Evolutionary conservation across 2,113 vertebrate species (phyloP), one percentile per base, ranked within the genome.

Genomic region (Rhynchopsitta pachyrhyncha): DNA sequence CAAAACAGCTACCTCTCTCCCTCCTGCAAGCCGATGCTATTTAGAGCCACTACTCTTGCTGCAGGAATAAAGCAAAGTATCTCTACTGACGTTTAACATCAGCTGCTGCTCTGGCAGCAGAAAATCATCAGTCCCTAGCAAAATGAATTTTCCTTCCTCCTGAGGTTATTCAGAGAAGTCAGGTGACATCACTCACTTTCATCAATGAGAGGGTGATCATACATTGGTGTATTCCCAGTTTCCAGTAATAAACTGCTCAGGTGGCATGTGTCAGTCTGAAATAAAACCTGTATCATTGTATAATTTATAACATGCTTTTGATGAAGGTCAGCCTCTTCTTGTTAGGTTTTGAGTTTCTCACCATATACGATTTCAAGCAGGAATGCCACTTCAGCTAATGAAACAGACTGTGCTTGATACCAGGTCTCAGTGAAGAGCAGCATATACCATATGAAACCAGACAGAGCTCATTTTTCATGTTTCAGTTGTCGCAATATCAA

Each of bases 321-420:
- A 84, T 49, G 53, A 93, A 82, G 68, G 75, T 92, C 86, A 94
- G 74, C n/a, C 62, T 37, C 44, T 62, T 25, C 27, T 55, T 60
- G 27, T 31, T 73, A 29, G 59, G 73, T 82, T 91, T 90, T 94
- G n/a, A 92, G 20, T 92, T 96, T 92, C 88, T 93, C 44, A 35
- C 57, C 39, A 28, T 46, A 74, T 20, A 76, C 29, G 24, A 82
- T 62, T 89, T 52, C 88, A 88, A 86, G 69, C 66, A 66, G 49
- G 28, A 94, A 75, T 57, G 52, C 24, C 44, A n/a, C 41, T 84
- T 89, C 20, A 66, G 60, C 41, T 66, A 76, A 91, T 70, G 60
- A 68, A 94, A 83, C 2, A 8, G 46, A 78, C 44, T 10, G 7
- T 42, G 53, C 42, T 76, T 35, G 59, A 73, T 50, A 41, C 37